Percentiles rank a stretch among this genome's conserved stretches.
These are phyloP conservation scores for Diceros bicornis DNA, from an alignment of 2,797 vertebrate genomes.

Conservation along the genomic window DNA sequence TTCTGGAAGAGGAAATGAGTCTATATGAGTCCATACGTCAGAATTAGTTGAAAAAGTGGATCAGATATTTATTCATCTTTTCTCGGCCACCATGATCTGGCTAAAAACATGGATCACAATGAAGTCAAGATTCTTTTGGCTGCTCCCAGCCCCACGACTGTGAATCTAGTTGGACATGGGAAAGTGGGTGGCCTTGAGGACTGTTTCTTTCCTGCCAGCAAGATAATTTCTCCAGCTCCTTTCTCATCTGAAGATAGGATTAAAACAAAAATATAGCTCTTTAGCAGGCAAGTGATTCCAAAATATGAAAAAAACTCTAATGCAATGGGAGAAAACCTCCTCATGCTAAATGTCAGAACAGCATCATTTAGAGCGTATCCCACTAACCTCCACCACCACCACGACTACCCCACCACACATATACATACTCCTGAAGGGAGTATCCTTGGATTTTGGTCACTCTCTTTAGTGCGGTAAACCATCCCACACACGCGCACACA, in stretches of 20 bases:
- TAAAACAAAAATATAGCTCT: not conserved
- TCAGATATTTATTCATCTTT: not conserved
- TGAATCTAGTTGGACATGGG: not conserved
- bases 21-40: not conserved
- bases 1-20: not conserved
- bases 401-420: too few relatives aligned
- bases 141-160: not conserved
- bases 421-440: not conserved
- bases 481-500: not conserved
- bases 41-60: not conserved
- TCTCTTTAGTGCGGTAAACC: not conserved
- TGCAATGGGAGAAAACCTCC: not conserved
- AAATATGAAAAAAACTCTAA: not conserved
- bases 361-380: not conserved
- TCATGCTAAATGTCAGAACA: not conserved
- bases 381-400: too few relatives aligned
- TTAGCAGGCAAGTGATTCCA: not conserved
- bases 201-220: not conserved
- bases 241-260: not conserved
- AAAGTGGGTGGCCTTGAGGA: not conserved
- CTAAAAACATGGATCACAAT: not conserved
- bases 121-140: not conserved
- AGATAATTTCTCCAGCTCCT: not conserved
- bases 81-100: not conserved
- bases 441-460: not conserved